These are phyloP conservation scores for Alethe castanea DNA, from an alignment of 2,113 vertebrate species.

Conservation along the genomic window DNA sequence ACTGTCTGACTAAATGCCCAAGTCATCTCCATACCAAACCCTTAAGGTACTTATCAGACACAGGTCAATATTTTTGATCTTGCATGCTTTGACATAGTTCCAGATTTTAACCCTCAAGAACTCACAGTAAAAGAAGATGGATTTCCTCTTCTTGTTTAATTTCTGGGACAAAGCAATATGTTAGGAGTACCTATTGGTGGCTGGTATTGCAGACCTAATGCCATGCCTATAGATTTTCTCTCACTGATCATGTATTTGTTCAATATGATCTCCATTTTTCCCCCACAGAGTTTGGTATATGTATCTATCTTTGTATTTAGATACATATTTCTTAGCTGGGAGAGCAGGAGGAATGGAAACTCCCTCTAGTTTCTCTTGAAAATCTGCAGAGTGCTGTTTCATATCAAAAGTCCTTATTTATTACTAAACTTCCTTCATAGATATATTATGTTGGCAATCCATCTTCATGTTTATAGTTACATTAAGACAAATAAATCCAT, in stretches of 20 bases:
- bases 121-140: background rate
- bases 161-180: background rate
- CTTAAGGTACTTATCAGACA: background rate
- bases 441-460: background rate
- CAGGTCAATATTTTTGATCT: background rate
- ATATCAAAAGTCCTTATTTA: background rate
- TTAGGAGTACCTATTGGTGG: background rate
- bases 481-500: background rate
- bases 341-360: background rate
- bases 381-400: background rate
- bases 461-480: background rate
- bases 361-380: background rate
- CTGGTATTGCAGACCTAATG: background rate
- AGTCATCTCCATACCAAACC: background rate
- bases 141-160: background rate
- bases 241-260: background rate
- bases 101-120: background rate
- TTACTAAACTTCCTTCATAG: background rate
- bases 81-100: background rate
- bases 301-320: background rate
- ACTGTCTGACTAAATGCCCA: background rate
- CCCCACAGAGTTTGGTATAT: background rate
- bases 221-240: background rate
- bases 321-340: background rate
- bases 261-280: background rate